These are phyloP conservation scores for Corydoras sp. DNA, from an alignment of 2,113 vertebrate genomes.

Conservation along the genomic window DNA sequence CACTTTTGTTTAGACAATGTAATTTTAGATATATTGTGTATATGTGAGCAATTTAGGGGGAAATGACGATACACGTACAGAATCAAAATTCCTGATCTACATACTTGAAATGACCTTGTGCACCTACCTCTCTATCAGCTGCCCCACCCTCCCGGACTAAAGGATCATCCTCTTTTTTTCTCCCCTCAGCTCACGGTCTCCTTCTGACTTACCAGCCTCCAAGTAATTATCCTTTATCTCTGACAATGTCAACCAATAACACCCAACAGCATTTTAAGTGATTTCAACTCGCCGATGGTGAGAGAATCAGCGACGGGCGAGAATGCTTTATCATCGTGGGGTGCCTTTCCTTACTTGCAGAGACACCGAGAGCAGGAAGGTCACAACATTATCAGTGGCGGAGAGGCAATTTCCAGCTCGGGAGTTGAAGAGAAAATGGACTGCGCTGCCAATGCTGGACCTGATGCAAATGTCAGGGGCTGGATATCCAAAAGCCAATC, in stretches of 20 bases:
- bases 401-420: constrained; percentile 39
- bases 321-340: constrained; percentile 53
- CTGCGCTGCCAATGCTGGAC: constrained; percentile 35
- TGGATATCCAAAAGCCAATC: constrained; percentile 53
- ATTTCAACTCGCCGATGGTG: constrained; percentile 62
- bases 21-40: too few relatives aligned
- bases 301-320: constrained; percentile 45
- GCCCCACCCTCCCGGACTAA: constrained; percentile 31
- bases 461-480: constrained; percentile 52
- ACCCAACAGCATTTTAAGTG: constrained; percentile 65
- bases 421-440: constrained; percentile 39
- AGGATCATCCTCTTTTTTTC: constrained; percentile 11
- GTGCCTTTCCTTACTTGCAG: constrained; percentile 36
- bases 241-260: constrained; percentile 74
- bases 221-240: constrained; percentile 74
- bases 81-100: constrained; percentile 47
- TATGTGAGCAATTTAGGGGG: too few relatives aligned
- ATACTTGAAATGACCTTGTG: constrained; percentile 61
- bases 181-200: constrained; percentile 37
- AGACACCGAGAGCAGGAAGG: constrained; percentile 53
- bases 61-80: too few relatives aligned
- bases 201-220: constrained; percentile 53
- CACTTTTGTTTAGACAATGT: too few relatives aligned
- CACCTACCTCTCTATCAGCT: constrained; percentile 49
- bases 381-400: constrained; percentile 51